phyloP scores from a whole-genome alignment of 1,140 invertebrate genomes.

The Luehdorfia chinensis region DNA sequence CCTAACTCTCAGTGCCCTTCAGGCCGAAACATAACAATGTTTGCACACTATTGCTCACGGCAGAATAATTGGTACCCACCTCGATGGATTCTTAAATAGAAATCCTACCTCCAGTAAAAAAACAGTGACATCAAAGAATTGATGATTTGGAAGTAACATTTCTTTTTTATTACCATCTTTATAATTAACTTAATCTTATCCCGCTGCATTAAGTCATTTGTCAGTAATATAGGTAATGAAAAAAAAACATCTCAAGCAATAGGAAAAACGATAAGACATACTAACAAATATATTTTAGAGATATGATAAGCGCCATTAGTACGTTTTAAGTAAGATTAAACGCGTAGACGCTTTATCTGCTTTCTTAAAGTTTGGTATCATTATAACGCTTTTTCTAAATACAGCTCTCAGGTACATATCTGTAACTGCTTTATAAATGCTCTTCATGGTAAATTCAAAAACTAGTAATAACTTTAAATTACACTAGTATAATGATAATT shows the following conservation, averaged over 20 bases:
- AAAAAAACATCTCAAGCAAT: neutral
- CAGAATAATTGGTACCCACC: too few relatives aligned
- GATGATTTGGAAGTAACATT: too few relatives aligned
- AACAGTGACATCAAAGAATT: too few relatives aligned
- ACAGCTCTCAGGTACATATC: slow-evolving; percentile 5
- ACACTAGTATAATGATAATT: too few relatives aligned
- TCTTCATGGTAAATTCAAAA: too few relatives aligned
- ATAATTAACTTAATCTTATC: slow-evolving; percentile 4
- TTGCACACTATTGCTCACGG: too few relatives aligned
- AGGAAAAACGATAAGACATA: slow-evolving; percentile 6
- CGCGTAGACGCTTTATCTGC: slow-evolving; percentile 5
- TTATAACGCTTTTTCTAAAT: neutral
- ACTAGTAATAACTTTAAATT: too few relatives aligned
- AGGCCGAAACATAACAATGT: too few relatives aligned
- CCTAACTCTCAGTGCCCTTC: too few relatives aligned
- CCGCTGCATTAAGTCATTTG: slow-evolving; percentile 11
- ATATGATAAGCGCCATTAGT: slow-evolving; percentile 15
- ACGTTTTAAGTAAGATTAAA: slow-evolving; percentile 11
- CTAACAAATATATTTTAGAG: slow-evolving; percentile 10
- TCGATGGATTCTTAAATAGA: too few relatives aligned
- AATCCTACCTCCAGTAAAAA: too few relatives aligned
- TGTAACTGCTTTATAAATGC: too few relatives aligned
- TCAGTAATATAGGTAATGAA: slow-evolving; percentile 2
- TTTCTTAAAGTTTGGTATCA: slow-evolving; percentile 1
- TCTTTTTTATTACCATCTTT: neutral